Conservation (phyloP, 2,797 vertebrate genomes). For the Enteromius unitaeniatus region DNA sequence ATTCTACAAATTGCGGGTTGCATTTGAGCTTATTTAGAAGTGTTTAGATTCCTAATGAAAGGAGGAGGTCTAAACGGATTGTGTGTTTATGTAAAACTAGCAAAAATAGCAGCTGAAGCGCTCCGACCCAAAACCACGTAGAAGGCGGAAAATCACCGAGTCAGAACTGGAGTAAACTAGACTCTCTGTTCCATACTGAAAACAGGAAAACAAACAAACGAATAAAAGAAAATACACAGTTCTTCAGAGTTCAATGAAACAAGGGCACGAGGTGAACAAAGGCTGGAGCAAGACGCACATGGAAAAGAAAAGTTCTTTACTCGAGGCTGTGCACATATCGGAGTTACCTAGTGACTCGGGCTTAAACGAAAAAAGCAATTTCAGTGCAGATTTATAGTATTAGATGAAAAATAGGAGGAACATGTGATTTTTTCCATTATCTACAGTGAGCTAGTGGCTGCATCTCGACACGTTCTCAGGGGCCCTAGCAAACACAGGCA, state of each 20-base stretch:
- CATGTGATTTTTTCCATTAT: slow-evolving; percentile 57
- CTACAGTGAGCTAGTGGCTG: slow-evolving; percentile 47
- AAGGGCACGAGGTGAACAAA: slow-evolving; percentile 48
- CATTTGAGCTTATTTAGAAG: slow-evolving; percentile 63
- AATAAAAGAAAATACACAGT: background rate
- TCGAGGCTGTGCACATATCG: slow-evolving; percentile 39
- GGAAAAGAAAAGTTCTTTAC: slow-evolving; percentile 57
- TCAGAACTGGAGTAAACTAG: slow-evolving; percentile 18
- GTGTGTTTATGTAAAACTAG: slow-evolving; percentile 71
- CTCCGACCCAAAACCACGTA: slow-evolving; percentile 54
- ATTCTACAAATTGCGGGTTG: slow-evolving; percentile 57
- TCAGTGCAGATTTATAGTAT: slow-evolving; percentile 67
- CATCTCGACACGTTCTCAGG: slow-evolving; percentile 62
- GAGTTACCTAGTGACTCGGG: slow-evolving; percentile 14
- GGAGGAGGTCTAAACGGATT: slow-evolving; percentile 58
- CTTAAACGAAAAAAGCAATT: slow-evolving; percentile 59
- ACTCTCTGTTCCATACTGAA: slow-evolving; percentile 10
- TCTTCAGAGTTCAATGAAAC: slow-evolving; percentile 52
- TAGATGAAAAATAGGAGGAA: slow-evolving; percentile 45
- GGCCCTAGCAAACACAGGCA: slow-evolving; percentile 57
- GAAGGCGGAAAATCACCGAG: slow-evolving; percentile 69
- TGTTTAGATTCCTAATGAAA: slow-evolving; percentile 57
- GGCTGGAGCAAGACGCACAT: slow-evolving; percentile 30
- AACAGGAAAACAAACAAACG: slow-evolving; percentile 9
- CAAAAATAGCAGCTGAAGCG: slow-evolving; percentile 53